Evolutionary conservation across 2,113 vertebrate species (phyloP).

Genomic region (Ciconia stormi): DNA sequence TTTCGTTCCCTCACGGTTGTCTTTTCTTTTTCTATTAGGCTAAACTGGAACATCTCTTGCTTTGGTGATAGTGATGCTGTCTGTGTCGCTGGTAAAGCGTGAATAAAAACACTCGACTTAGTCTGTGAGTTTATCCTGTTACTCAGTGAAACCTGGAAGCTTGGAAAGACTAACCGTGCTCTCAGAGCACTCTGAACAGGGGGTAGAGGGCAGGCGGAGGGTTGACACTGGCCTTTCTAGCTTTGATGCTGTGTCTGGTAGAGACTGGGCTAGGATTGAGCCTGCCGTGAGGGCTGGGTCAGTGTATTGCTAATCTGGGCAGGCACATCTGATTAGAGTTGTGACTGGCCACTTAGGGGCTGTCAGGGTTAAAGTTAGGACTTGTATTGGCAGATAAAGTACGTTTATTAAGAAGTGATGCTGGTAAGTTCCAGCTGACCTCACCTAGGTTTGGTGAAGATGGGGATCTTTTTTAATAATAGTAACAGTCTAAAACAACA

Average conservation of each 20-base stretch:
- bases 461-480: neutral
- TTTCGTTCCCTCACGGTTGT: fast-evolving
- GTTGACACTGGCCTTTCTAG: neutral
- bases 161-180: too few relatives aligned
- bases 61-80: fast-evolving
- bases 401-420: fast-evolving
- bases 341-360: neutral
- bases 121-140: neutral
- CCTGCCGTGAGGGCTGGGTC: neutral
- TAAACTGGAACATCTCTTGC: neutral
- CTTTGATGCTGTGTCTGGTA: neutral
- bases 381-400: neutral
- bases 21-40: neutral
- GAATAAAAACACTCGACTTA: neutral
- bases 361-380: neutral
- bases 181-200: fast-evolving
- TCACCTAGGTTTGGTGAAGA: neutral
- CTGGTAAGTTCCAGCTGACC: neutral
- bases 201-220: neutral
- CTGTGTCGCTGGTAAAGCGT: neutral
- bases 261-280: neutral
- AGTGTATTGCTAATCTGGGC: neutral
- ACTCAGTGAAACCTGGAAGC: neutral
- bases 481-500: neutral
- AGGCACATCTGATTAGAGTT: neutral